Evolutionary conservation across 2,888 invertebrate species (phyloP), one percentile per base, ranked within the genome.

Genomic region (Mythimna lalbum): DNA sequence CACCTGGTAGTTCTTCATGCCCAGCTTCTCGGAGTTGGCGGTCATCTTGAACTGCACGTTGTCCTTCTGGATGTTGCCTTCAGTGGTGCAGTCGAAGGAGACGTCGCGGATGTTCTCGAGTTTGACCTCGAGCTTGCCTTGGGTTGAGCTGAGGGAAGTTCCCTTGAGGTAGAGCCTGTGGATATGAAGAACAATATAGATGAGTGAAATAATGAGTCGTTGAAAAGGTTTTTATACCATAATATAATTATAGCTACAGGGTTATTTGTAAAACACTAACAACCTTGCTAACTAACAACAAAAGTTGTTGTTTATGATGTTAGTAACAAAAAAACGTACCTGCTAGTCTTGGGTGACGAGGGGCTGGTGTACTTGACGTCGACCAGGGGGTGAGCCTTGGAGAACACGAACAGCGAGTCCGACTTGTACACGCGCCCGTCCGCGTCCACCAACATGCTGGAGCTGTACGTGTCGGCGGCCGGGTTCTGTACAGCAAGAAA

Each of bases 21-120:
- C 96, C 1, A 98, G 88, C 80, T 96, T 96, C 6, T 97, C 96
- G 1, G 97, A 97, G 90, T 98, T 97, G 19, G 97, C 96, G 75
- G 96, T 95, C 0, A 96, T 87, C 76, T 97, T 96, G 47, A 98
- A 87, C 65, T 94, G 91, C 69, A 98, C 97, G 83, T 97, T 96
- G 78, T 98, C 97, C 31, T 97, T 93, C 66, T 96, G 96, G 1
- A 97, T 90, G 63, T 96, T 96, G 0, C 96, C 96, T 68, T 97
- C 97, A 0, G 96, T 87, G 50, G 91, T 93, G 0, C 96, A 93
- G 73, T 97, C 96, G 0, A 97, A 88, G 64, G 94, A 92, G 73
- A 97, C 92, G 61, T 97, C 95, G 2, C 90, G 91, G 23, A 97
- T 83, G 82, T 97, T 96, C 53, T 95, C 94, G 0, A 97, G 70